Evolutionary conservation across 2,888 invertebrate genomes (phyloP).

Genomic region (Limenitis arthemis): DNA sequence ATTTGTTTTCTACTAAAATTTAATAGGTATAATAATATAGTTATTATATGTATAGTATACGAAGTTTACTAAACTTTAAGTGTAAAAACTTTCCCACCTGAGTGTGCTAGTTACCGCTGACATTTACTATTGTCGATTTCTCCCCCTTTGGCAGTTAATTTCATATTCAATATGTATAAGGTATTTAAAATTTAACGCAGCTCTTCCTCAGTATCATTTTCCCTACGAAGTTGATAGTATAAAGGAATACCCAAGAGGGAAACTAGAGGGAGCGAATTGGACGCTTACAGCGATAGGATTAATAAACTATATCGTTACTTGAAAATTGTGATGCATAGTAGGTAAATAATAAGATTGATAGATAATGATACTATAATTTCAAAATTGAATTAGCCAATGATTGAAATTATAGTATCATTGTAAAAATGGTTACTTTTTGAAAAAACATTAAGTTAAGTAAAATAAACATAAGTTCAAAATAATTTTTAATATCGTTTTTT

Average conservation of each 20-base stretch:
- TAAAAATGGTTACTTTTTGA: no score
- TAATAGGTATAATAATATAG: no score
- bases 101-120: conserved; percentile 43
- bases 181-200: not conserved
- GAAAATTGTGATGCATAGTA: conserved; percentile 2
- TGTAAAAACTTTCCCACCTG: conserved; percentile 54
- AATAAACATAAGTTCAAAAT: no score
- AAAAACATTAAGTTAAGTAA: no score
- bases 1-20: no score
- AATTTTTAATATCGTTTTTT: no score
- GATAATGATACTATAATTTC: no score
- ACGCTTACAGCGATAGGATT: conserved; percentile 19
- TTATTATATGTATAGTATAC: no score
- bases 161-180: conserved; percentile 69
- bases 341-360: no score
- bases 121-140: conserved; percentile 53
- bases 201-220: not conserved
- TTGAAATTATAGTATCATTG: no score
- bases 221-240: not conserved
- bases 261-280: conserved; percentile 16
- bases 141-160: conserved; percentile 58
- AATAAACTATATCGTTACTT: conserved; percentile 19
- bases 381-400: no score
- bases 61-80: conserved; percentile 38
- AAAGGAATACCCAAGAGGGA: conserved; percentile 22